Evolutionary conservation across 2,888 invertebrate genomes (phyloP), one percentile per base, ranked within the genome.

Genomic region (Caenorhabditis drosophilae): DNA sequence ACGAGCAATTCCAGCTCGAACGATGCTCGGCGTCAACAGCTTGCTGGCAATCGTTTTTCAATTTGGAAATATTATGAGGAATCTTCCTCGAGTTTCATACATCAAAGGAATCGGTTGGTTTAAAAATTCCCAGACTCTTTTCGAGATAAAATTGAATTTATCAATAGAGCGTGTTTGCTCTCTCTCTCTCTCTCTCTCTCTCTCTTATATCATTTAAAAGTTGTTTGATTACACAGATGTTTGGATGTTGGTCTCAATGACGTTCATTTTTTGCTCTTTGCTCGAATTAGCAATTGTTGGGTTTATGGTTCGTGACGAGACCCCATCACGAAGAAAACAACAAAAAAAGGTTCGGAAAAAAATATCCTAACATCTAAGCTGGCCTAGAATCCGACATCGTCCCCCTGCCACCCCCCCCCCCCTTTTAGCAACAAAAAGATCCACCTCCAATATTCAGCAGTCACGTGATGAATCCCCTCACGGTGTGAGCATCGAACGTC

Each of bases 51-150:
- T 80, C 69, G 78, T 79, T 16, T 79, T 80, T 40, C 77, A 77
- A 51, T 80, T 80, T 45, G 80, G 80, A 45, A 80, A 80, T 47
- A 80, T 80, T 41, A 80, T 80, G 80, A 62, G 76, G 42, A 77
- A 77, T 48, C 61, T 77, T 16, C 77, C 77, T 7, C 31, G 77
- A 15, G 77, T 77, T 20, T 73, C 73, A 4, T 77, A 77, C 49
- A 73, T 77, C 52, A 77, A 77, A 40, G 77, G 75, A 16, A 72
- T 77, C 11, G 74, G 75, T 73, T 31, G 22, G 60, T 41, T 22
- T n/a, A n/a, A 22, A 12, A 23, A 42, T 42, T 42, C 42, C 40
- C 18, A 9, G 18, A 40, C 2, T 11, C 31, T 9, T 31, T 31
- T n/a, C n/a, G n/a, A n/a, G n/a, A n/a, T n/a, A n/a, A n/a, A n/a